Percentiles rank a stretch among this genome's conserved stretches.
These are phyloP conservation scores for Calosoma granatense DNA, from an alignment of 1,140 invertebrate species.

Conservation along the genomic window DNA sequence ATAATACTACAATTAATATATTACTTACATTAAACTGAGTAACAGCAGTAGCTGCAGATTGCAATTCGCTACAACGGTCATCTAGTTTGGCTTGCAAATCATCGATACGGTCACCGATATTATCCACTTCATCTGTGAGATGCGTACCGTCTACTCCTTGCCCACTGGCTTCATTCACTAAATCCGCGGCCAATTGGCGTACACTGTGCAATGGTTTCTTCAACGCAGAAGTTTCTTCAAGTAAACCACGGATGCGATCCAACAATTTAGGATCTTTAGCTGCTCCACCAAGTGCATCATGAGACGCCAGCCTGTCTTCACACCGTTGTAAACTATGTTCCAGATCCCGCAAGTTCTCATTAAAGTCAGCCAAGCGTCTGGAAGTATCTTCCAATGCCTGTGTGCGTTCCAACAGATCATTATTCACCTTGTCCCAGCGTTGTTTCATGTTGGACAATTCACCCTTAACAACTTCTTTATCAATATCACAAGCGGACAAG, in stretches of 20 bases:
- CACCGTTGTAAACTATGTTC: constrained; percentile 72
- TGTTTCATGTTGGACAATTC: constrained; percentile 71
- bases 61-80: constrained; percentile 68
- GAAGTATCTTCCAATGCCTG: constrained; percentile 77
- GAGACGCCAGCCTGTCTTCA: constrained; percentile 76
- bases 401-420: constrained; percentile 54
- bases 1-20: too few relatives aligned
- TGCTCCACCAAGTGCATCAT: constrained; percentile 67
- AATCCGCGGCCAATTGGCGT: constrained; percentile 55
- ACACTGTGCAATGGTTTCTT: constrained; percentile 62
- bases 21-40: constrained; percentile 72
- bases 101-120: constrained; percentile 64
- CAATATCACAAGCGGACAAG: constrained; percentile 73
- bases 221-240: constrained; percentile 64
- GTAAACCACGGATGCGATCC: constrained; percentile 66
- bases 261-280: constrained; percentile 72
- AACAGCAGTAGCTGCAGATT: constrained; percentile 77
- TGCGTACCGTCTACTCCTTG: constrained; percentile 61
- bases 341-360: constrained; percentile 72
- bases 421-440: constrained; percentile 84
- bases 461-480: constrained; percentile 79
- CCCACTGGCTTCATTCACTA: constrained; percentile 57
- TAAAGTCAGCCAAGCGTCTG: constrained; percentile 72
- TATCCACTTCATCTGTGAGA: constrained; percentile 67
- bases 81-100: constrained; percentile 67